A percentile compares a stretch with the other conserved stretches of the same genome.
Conservation (phyloP, 2,797 vertebrate genomes). For the Tokudaia muenninki region DNA sequence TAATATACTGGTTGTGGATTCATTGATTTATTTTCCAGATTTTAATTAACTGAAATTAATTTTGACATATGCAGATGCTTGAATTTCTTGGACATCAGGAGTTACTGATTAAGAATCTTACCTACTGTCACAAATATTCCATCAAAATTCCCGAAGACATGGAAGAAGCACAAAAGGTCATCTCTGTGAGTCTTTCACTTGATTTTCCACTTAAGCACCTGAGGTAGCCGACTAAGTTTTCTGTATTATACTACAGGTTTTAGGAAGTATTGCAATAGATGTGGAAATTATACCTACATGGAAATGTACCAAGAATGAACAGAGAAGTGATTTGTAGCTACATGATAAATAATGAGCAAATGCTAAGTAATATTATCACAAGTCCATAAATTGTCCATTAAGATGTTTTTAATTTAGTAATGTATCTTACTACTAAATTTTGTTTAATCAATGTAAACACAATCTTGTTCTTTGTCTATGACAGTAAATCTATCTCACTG, state of each 20-base stretch:
- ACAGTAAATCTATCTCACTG: not conserved
- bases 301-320: not conserved
- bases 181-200: not conserved
- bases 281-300: not conserved
- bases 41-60: not conserved
- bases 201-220: not conserved
- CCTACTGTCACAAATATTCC: not conserved
- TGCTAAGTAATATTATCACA: not conserved
- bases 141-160: not conserved
- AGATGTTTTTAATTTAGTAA: not conserved
- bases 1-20: not conserved
- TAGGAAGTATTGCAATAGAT: not conserved
- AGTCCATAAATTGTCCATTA: not conserved
- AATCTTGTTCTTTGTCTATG: not conserved
- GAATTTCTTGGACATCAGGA: not conserved
- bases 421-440: not conserved
- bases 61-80: not conserved
- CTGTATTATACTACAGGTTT: not conserved
- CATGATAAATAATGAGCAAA: not conserved
- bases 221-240: not conserved
- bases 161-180: not conserved
- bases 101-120: not conserved
- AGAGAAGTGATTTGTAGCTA: not conserved
- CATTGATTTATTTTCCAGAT: not conserved
- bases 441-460: not conserved